Evolutionary conservation across 2,888 invertebrate species (phyloP).

Genomic region (Philhelius pedissequus): DNA sequence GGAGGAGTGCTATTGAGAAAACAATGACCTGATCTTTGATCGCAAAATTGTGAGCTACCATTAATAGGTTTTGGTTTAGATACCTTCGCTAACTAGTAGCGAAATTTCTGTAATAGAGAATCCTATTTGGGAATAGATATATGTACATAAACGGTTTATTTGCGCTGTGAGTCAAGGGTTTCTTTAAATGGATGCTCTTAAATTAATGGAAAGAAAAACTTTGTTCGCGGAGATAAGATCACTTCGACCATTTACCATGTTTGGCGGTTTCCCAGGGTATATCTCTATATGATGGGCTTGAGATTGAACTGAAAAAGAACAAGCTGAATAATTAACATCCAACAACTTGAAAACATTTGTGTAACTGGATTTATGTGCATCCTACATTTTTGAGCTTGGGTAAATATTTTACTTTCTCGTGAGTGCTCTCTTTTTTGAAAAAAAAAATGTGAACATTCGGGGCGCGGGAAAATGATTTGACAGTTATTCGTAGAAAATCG

Average conservation of each 20-base stretch:
- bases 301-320: background rate
- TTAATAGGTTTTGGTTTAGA: conserved; percentile 29
- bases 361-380: background rate
- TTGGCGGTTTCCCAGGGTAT: conserved; percentile 39
- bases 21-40: conserved; percentile 68
- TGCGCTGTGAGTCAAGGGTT: conserved; percentile 34
- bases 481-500: too few relatives aligned
- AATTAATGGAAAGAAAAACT: background rate
- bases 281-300: background rate
- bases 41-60: conserved; percentile 36
- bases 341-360: background rate
- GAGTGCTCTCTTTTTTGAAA: too few relatives aligned
- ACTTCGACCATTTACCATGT: conserved; percentile 39
- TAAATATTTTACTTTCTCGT: too few relatives aligned
- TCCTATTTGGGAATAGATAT: conserved; percentile 24
- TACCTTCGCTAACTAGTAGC: conserved; percentile 11
- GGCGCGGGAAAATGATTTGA: too few relatives aligned
- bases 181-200: conserved; percentile 27
- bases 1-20: too few relatives aligned
- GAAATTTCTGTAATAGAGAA: conserved; percentile 49
- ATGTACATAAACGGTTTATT: conserved; percentile 13
- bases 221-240: conserved; percentile 32
- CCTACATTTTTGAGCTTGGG: background rate
- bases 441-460: too few relatives aligned
- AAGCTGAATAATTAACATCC: conserved; percentile 1